Percentiles rank a stretch among this genome's conserved stretches.
These are phyloP conservation scores for Pipistrellus kuhlii DNA, from an alignment of 2,797 vertebrate genomes.

Conservation along the genomic window DNA sequence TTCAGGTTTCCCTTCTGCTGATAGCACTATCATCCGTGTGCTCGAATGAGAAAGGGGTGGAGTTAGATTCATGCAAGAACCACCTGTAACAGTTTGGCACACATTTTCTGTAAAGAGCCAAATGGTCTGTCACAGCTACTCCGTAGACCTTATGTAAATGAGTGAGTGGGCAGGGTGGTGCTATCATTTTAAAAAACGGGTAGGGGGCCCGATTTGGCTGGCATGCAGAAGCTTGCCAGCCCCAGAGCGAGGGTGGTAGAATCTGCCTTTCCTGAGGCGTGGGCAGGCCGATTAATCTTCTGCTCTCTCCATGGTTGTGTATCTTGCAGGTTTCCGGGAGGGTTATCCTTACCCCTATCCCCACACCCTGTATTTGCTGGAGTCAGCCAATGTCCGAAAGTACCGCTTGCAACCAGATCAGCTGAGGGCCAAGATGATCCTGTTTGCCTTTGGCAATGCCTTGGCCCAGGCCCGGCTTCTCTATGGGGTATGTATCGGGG, in stretches of 20 bases:
- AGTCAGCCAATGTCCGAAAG: conserved; percentile 77
- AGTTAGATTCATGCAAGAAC: not conserved
- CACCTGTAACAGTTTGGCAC: not conserved
- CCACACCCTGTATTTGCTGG: conserved; percentile 94
- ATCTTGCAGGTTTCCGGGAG: conserved; percentile 90
- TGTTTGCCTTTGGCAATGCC: conserved; percentile 95
- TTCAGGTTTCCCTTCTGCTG: not conserved
- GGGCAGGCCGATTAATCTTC: not conserved
- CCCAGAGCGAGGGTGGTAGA: not conserved
- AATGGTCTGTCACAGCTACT: not conserved
- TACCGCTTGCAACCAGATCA: conserved; percentile 90
- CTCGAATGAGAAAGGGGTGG: not conserved
- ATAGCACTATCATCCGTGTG: not conserved
- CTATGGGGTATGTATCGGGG: conserved; percentile 89
- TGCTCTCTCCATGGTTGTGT: conserved; percentile 23
- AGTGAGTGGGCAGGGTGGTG: not conserved
- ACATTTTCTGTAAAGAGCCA: conserved; percentile 24
- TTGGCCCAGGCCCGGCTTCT: conserved; percentile 91
- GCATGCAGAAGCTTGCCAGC: not conserved
- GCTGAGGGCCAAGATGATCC: conserved; percentile 94
- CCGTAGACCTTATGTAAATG: not conserved
- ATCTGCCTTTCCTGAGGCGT: not conserved
- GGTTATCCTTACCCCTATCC: conserved; percentile 91
- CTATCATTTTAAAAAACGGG: not conserved
- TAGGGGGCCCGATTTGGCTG: not conserved